Percentiles rank a stretch among this genome's conserved stretches.
phyloP scores from a whole-genome alignment of 2,797 vertebrate genomes.

The Otus scops region DNA sequence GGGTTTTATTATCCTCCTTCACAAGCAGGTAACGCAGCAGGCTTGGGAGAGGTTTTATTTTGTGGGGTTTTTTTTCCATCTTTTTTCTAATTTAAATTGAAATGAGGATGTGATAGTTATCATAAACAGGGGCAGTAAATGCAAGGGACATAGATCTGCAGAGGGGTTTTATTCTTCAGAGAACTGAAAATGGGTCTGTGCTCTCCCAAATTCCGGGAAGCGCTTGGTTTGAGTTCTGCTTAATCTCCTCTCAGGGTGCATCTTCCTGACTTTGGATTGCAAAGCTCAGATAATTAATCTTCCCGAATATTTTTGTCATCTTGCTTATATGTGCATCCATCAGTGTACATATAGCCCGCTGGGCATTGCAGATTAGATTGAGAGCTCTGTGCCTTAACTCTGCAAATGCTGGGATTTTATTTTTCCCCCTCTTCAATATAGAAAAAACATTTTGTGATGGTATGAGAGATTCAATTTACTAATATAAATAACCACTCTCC shows the following conservation, averaged over 20 bases:
- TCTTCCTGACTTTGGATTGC: background rate
- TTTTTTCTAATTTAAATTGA: background rate
- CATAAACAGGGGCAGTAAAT: background rate
- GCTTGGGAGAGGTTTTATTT: background rate
- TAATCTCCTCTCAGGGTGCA: background rate
- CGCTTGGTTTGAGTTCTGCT: background rate
- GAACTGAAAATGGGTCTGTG: background rate
- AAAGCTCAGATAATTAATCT: background rate
- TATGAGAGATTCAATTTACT: background rate
- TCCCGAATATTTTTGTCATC: background rate
- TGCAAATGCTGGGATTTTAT: background rate
- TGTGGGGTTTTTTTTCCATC: background rate
- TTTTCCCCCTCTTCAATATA: background rate
- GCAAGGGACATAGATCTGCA: rapidly evolving
- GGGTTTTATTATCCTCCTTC: background rate
- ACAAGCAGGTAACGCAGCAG: background rate
- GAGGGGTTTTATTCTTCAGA: background rate
- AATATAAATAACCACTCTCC: background rate
- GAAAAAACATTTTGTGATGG: background rate
- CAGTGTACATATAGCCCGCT: background rate
- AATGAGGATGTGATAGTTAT: background rate
- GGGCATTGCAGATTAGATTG: background rate
- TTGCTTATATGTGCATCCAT: background rate
- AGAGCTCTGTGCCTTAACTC: background rate
- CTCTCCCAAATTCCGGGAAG: background rate